These are phyloP conservation scores for Sebastes paucispinis DNA, from an alignment of 2,797 vertebrate genomes.

Conservation along the genomic window DNA sequence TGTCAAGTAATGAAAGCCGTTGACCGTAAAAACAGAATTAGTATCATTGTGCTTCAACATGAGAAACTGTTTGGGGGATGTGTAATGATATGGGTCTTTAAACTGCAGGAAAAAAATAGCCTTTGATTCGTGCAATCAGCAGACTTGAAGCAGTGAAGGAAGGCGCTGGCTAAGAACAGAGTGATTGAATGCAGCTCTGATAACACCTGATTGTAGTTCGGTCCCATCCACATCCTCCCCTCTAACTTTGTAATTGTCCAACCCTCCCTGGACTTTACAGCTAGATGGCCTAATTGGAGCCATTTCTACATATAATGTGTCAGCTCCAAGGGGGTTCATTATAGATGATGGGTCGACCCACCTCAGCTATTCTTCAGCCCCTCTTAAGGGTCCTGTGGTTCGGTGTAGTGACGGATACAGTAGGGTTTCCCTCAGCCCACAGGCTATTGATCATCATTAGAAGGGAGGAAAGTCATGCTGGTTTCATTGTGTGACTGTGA, in stretches of 20 bases:
- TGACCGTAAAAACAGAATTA: constrained; percentile 6
- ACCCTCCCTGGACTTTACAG: constrained; percentile 55
- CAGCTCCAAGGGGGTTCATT: constrained; percentile 72
- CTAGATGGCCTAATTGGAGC: constrained; percentile 74
- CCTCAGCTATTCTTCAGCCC: constrained; percentile 32
- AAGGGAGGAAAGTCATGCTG: constrained; percentile 26
- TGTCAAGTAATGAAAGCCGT: not conserved
- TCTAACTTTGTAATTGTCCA: constrained; percentile 58
- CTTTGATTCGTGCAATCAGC: constrained; percentile 55
- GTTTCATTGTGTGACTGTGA: constrained; percentile 4
- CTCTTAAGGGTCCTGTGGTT: constrained; percentile 52
- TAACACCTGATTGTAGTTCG: constrained; percentile 48
- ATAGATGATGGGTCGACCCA: constrained; percentile 44
- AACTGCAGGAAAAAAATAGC: constrained; percentile 8
- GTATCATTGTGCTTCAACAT: constrained; percentile 6
- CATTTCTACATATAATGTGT: constrained; percentile 76
- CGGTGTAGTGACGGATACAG: constrained; percentile 50
- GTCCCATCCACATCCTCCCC: constrained; percentile 41
- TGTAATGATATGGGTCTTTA: not conserved
- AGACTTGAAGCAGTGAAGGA: constrained; percentile 7
- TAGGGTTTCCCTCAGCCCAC: constrained; percentile 41
- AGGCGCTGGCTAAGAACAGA: not conserved
- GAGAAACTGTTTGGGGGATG: not conserved
- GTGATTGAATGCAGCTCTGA: constrained; percentile 59
- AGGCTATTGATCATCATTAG: constrained; percentile 63